A percentile compares a stretch with the other conserved stretches of the same genome.
These are phyloP conservation scores for Acomys russatus DNA, from an alignment of 2,797 vertebrate genomes.

Conservation along the genomic window DNA sequence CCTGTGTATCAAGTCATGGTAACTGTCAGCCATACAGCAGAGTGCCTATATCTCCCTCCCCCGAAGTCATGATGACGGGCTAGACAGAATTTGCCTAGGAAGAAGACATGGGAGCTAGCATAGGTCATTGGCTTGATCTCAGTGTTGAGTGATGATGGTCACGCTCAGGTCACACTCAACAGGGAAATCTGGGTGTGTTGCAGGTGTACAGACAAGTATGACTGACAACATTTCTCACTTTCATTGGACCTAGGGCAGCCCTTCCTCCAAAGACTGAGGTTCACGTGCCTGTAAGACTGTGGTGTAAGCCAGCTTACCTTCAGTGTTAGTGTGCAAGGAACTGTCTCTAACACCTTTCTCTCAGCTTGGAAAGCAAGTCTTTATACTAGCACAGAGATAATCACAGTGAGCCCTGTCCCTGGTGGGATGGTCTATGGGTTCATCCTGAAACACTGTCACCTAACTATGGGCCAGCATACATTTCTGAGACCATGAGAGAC, in stretches of 20 bases:
- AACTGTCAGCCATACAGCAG: no score
- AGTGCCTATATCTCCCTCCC: accelerated
- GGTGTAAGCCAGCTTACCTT: neutral
- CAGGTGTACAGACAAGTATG: neutral
- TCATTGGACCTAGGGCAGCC: neutral
- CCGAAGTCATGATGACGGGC: neutral
- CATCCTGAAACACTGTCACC: neutral
- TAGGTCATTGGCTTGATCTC: neutral
- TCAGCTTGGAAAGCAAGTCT: neutral
- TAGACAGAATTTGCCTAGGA: neutral
- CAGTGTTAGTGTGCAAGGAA: neutral
- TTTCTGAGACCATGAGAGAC: neutral
- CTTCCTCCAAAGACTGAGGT: neutral
- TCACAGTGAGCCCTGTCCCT: neutral
- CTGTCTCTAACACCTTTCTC: neutral
- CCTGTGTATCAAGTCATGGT: neutral
- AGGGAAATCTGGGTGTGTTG: neutral
- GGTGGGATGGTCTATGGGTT: no score
- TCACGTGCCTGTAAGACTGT: neutral
- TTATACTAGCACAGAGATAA: neutral
- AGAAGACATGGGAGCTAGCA: no score
- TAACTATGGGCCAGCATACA: neutral
- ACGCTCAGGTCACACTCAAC: neutral
- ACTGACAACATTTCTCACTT: neutral
- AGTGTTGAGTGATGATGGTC: neutral